phyloP scores from a whole-genome alignment of 2,797 vertebrate species.

The Tangara arthus region DNA sequence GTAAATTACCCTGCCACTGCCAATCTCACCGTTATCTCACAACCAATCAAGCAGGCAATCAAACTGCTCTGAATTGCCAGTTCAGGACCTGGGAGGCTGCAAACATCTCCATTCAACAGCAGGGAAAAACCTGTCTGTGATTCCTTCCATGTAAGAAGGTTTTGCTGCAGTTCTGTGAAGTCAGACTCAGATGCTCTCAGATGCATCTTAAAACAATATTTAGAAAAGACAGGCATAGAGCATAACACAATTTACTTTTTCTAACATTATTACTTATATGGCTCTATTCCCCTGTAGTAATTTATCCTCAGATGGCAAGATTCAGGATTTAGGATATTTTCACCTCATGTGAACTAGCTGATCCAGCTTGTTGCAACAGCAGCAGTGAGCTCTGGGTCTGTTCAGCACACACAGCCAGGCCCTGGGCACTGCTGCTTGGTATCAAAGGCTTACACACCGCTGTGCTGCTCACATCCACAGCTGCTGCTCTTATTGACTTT shows the following conservation, averaged over 20 bases:
- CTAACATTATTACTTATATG: not conserved
- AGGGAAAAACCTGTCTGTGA: slow-evolving; percentile 9
- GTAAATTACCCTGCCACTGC: slow-evolving; percentile 83
- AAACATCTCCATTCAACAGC: slow-evolving; percentile 60
- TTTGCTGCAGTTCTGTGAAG: not conserved
- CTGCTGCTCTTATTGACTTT: not conserved
- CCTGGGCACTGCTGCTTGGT: not conserved
- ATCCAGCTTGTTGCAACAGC: not conserved
- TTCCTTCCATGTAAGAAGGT: slow-evolving; percentile 11
- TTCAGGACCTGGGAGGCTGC: slow-evolving; percentile 71
- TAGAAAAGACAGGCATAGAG: not conserved
- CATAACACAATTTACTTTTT: not conserved
- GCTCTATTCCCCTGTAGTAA: not conserved
- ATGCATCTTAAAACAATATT: not conserved
- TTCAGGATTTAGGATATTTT: not conserved
- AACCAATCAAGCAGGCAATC: slow-evolving; percentile 83
- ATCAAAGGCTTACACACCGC: not conserved
- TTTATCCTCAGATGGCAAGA: not conserved
- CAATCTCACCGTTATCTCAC: slow-evolving; percentile 79
- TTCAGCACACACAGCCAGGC: not conserved
- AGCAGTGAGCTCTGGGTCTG: not conserved
- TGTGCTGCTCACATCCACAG: not conserved
- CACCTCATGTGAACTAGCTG: not conserved
- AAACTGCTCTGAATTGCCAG: slow-evolving; percentile 76
- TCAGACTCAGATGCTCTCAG: not conserved